phyloP scores from a whole-genome alignment of 1,140 invertebrate genomes.

The Whitmania pigra region DNA sequence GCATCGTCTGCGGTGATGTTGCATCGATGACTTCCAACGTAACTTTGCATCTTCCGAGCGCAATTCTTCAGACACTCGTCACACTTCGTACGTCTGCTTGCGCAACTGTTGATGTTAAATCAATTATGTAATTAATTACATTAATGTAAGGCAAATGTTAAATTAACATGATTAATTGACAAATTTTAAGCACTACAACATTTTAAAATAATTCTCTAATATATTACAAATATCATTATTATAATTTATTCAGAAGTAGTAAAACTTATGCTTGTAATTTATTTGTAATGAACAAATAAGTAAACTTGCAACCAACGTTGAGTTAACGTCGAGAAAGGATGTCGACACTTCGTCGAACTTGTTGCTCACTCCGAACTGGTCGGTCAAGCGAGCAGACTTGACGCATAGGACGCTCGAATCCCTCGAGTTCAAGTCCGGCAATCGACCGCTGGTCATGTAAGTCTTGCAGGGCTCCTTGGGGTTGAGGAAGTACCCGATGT shows the following conservation, averaged over 20 bases:
- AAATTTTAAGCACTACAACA: too few species aligned
- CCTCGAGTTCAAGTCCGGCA: slow-evolving; percentile 18
- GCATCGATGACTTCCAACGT: slow-evolving; percentile 23
- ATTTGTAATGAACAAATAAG: not conserved
- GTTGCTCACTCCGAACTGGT: slow-evolving; percentile 19
- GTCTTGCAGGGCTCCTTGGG: slow-evolving; percentile 23
- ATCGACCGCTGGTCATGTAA: slow-evolving; percentile 16
- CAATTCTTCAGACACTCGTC: slow-evolving; percentile 18
- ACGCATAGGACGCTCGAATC: slow-evolving; percentile 19
- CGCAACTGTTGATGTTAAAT: slow-evolving; percentile 20
- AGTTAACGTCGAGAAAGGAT: slow-evolving; percentile 17
- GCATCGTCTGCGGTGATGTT: slow-evolving; percentile 25
- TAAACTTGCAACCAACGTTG: slow-evolving; percentile 12
- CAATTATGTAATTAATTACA: not conserved
- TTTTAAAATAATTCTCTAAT: too few species aligned
- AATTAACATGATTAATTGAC: too few species aligned
- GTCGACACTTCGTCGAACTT: slow-evolving; percentile 22
- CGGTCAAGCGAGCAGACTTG: slow-evolving; percentile 16
- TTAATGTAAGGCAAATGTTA: too few species aligned
- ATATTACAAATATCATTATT: too few species aligned
- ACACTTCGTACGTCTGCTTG: slow-evolving; percentile 15
- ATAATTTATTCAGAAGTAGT: too few species aligned
- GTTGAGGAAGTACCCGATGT: slow-evolving; percentile 25
- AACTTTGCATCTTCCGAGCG: slow-evolving; percentile 21
- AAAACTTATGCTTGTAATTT: too few species aligned